Evolutionary conservation across 2,888 invertebrate genomes (phyloP).

Genomic region (Ormyrus labotus): DNA sequence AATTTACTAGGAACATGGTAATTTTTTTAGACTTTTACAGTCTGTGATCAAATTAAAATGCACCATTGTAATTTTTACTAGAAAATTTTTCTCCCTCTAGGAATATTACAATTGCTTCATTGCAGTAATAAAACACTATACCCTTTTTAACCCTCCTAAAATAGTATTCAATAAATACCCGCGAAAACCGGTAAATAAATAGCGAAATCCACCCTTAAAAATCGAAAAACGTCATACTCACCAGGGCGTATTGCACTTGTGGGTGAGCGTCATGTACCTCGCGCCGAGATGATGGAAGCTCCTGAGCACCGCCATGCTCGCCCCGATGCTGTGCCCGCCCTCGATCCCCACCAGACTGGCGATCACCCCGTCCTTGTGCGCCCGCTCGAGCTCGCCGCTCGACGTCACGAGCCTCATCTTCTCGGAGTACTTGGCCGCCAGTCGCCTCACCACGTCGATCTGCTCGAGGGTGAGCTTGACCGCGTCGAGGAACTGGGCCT

Average conservation of each 20-base stretch:
- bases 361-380: slow-evolving; percentile 79
- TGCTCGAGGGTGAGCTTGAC: slow-evolving; percentile 83
- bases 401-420: slow-evolving; percentile 76
- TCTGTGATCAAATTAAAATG: no score
- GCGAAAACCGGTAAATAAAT: no score
- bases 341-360: slow-evolving; percentile 82
- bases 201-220: neutral
- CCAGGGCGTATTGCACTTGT: slow-evolving; percentile 84
- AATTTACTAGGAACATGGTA: no score
- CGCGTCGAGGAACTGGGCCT: slow-evolving; percentile 81
- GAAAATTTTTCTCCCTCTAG: no score
- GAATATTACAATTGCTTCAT: no score
- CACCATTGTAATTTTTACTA: no score
- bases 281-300: slow-evolving; percentile 82
- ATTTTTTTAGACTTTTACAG: no score
- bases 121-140: no score
- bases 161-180: no score
- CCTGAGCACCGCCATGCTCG: slow-evolving; percentile 81
- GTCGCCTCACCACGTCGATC: slow-evolving; percentile 79
- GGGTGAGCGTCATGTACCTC: slow-evolving; percentile 82
- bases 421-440: slow-evolving; percentile 69
- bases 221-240: slow-evolving; percentile 65
- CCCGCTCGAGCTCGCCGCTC: slow-evolving; percentile 79
- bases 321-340: slow-evolving; percentile 83
- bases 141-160: no score